These are phyloP conservation scores for Zaprionus inermis DNA, from an alignment of 1,140 invertebrate species.

Conservation along the genomic window DNA sequence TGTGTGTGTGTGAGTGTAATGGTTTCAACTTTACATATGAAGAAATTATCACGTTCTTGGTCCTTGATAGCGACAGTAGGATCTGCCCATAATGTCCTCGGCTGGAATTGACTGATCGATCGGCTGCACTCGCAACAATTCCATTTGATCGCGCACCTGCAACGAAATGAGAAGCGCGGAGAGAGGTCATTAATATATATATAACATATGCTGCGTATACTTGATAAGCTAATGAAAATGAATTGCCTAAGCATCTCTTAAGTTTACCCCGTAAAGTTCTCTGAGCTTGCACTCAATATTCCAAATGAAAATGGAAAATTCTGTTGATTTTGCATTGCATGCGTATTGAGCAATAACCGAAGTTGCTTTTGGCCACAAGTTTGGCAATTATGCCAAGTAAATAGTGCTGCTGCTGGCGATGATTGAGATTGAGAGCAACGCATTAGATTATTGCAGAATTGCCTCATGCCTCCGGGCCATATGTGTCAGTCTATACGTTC, in stretches of 20 bases:
- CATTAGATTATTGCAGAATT: not conserved
- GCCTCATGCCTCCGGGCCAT: too few species aligned
- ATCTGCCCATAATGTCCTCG: conserved; percentile 84
- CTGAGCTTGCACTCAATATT: conserved; percentile 67
- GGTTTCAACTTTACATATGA: conserved; percentile 59
- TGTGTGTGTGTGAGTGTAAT: conserved; percentile 21
- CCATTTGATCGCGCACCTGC: conserved; percentile 83
- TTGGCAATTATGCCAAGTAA: not conserved
- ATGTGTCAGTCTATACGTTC: too few species aligned
- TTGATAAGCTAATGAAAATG: conserved; percentile 65
- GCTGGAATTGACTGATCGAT: conserved; percentile 84
- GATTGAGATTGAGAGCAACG: conserved; percentile 7
- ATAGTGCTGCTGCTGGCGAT: not conserved
- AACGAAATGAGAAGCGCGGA: conserved; percentile 37
- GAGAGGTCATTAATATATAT: conserved; percentile 2
- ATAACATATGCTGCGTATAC: too few species aligned
- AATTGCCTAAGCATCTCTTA: conserved; percentile 51
- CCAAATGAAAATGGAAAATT: conserved; percentile 41
- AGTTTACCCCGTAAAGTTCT: conserved; percentile 28
- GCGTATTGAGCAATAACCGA: too few species aligned
- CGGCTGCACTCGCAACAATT: conserved; percentile 75
- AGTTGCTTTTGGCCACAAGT: not conserved
- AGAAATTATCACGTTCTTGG: conserved; percentile 84
- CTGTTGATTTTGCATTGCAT: conserved; percentile 16
- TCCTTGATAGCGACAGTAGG: conserved; percentile 84